These are phyloP conservation scores for Aphaenogaster ashmeadi DNA, from an alignment of 1,140 invertebrate genomes.

Conservation along the genomic window DNA sequence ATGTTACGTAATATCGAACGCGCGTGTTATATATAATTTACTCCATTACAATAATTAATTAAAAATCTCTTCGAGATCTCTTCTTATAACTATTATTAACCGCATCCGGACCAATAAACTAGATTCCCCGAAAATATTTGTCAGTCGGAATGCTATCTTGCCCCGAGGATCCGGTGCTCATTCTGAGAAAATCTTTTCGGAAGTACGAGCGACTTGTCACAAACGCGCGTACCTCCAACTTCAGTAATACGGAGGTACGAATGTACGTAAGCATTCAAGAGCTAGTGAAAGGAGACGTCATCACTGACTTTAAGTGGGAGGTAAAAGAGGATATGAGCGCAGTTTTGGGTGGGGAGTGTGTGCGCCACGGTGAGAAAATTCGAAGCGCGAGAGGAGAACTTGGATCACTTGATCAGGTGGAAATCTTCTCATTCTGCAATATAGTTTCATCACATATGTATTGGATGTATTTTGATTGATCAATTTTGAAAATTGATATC, in stretches of 20 bases:
- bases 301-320: constrained; percentile 52
- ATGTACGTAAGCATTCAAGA: constrained; percentile 59
- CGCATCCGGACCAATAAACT: not conserved
- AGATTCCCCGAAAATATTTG: constrained; percentile 47
- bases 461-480: not conserved
- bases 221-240: constrained; percentile 11
- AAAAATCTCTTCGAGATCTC: not conserved
- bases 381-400: not conserved
- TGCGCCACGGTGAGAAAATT: constrained; percentile 14
- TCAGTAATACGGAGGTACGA: constrained; percentile 4
- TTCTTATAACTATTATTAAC: constrained; percentile 9
- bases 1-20: not conserved
- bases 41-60: constrained; percentile 6
- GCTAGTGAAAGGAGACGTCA: constrained; percentile 68
- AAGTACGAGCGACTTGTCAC: constrained; percentile 1
- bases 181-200: constrained; percentile 45
- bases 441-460: not conserved
- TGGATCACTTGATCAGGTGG: not conserved
- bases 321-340: constrained; percentile 21
- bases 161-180: not conserved
- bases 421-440: not conserved
- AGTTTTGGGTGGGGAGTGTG: not conserved
- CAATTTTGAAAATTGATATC: not conserved
- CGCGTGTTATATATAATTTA: not conserved
- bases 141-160: constrained; percentile 13